Base-by-base conservation (phyloP, 2,888 invertebrate species). In the Lepas anatifera region DNA sequence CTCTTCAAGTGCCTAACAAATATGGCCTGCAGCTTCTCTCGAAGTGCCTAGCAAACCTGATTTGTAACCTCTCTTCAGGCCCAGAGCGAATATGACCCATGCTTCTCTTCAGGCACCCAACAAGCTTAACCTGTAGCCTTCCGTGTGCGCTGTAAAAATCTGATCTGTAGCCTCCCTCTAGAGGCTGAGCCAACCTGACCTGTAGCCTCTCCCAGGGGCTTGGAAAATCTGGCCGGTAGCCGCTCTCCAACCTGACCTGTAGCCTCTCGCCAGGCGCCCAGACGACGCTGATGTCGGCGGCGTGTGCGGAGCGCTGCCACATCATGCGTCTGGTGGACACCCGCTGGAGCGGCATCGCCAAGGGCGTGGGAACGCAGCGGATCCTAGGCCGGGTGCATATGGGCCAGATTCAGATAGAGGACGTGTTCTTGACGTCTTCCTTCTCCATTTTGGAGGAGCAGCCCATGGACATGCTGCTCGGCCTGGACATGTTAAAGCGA, bases 391-490 rank as follows among this genome's bases (percentile, higher is more conserved):
- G 97, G 72, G 95, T 99, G 76, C 99, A 99, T 80, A 91, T 95
- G 89, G 93, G 91, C 13, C 95, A 97, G 81, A 92, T 99, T 80
- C 91, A 97, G 81, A 97, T 99, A 74, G 95, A 91, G 76, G 89
- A 87, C 74, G 93, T 92, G 78, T 95, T 92, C 80, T 84, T 99
- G 58, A 93, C 95, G 1, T 95, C 96, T 4, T 96, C 96, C 52
- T 98, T 99, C 81, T 95, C 95, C 41, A 95, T 99, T 50, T 84
- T 99, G 67, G 93, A 95, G 78, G 91, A 97, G 76, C 97, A 98
- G 79, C 92, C 95, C 1, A 96, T 98, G 95, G 98, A 99, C 77
- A 95, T 99, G 94, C 82, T 99, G 71, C 84, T 99, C 22, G 99
- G 99, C 0, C 83, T 99, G 70, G 98, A 99, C 78, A 97, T 98